Conservation (phyloP, 1,140 invertebrate genomes). For the Eriocheir sinensis region DNA sequence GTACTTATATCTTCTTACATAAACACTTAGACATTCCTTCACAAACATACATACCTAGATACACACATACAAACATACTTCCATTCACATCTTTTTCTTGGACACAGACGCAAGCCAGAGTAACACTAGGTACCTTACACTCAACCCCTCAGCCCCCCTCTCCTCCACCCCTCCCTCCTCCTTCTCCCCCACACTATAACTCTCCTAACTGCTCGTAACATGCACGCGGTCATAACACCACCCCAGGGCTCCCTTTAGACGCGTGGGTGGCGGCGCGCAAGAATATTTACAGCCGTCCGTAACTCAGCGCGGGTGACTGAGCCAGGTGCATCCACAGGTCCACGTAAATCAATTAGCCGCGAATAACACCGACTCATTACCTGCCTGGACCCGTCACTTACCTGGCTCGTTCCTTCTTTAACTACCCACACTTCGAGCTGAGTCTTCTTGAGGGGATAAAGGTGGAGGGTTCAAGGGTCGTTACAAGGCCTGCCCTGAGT, state of each 20-base stretch:
- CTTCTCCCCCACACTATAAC: background rate
- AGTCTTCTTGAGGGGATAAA: background rate
- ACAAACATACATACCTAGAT: background rate
- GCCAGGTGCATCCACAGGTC: background rate
- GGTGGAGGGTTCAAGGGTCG: too few relatives aligned
- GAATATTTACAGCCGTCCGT: background rate
- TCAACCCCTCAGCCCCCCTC: background rate
- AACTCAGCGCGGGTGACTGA: background rate
- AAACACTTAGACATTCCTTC: too few relatives aligned
- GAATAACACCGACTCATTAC: background rate
- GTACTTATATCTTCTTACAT: too few relatives aligned
- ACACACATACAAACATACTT: background rate
- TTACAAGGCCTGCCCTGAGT: background rate
- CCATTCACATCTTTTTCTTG: too few relatives aligned
- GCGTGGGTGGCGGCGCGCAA: too few relatives aligned
- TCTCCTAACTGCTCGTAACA: too few relatives aligned
- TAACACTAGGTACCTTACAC: too few relatives aligned
- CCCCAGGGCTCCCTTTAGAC: too few relatives aligned
- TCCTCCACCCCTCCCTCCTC: background rate
- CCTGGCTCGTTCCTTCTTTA: background rate
- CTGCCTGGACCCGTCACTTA: background rate
- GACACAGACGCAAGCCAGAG: too few relatives aligned
- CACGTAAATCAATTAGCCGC: constrained; percentile 4
- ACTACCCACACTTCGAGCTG: background rate
- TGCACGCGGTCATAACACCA: too few relatives aligned